Percentiles rank a stretch among this genome's conserved stretches.
phyloP scores from a whole-genome alignment of 2,113 vertebrate species.

The Abramis brama region DNA sequence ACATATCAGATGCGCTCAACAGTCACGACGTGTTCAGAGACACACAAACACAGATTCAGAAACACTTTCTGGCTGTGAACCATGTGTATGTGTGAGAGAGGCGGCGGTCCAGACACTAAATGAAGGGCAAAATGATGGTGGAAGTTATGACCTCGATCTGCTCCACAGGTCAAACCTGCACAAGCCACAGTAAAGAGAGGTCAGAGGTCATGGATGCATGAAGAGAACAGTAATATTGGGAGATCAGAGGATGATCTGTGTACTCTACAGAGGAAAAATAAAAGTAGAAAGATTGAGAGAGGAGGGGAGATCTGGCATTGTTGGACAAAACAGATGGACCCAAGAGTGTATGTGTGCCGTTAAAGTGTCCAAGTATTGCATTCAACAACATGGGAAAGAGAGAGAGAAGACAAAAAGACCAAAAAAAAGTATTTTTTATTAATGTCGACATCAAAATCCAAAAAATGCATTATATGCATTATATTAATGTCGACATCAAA shows the following conservation, averaged over 20 bases:
- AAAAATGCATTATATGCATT: too few species aligned
- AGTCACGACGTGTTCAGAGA: neutral
- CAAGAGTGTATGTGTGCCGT: neutral
- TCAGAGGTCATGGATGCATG: neutral
- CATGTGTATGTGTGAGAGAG: neutral
- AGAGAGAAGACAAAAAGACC: neutral
- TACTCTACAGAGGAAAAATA: neutral
- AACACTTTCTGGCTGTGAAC: constrained; percentile 23
- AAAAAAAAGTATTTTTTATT: too few species aligned
- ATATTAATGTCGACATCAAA: too few species aligned
- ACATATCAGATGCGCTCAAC: neutral
- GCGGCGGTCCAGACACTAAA: constrained; percentile 14
- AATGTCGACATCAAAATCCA: too few species aligned
- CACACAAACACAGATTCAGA: constrained; percentile 11
- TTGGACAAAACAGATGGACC: constrained; percentile 21
- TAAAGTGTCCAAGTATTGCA: neutral
- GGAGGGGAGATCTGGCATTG: constrained; percentile 20
- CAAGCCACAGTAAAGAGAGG: neutral
- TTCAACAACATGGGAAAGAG: neutral
- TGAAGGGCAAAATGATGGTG: constrained; percentile 28
- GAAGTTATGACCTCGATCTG: neutral
- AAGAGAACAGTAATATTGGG: neutral
- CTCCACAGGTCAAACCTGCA: neutral
- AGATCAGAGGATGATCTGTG: neutral
- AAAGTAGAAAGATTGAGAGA: neutral